These are phyloP conservation scores for Palloptera scutellata DNA, from an alignment of 2,888 invertebrate species.

Conservation along the genomic window DNA sequence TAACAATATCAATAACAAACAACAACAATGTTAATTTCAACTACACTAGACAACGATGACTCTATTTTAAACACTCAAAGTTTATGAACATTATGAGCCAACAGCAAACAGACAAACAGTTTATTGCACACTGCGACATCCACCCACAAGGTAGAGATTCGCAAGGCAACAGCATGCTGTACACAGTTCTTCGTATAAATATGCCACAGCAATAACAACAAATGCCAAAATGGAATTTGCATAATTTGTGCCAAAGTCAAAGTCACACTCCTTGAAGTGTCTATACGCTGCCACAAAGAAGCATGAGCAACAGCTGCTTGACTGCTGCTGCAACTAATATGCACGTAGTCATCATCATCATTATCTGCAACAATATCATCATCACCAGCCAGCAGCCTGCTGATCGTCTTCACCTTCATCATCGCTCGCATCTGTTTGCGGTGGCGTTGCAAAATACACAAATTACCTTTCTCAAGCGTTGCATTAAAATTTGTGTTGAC, in stretches of 20 bases:
- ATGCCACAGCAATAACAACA: slow-evolving; percentile 22
- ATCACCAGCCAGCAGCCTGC: slow-evolving; percentile 19
- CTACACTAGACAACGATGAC: slow-evolving; percentile 41
- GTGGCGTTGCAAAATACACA: slow-evolving; percentile 34
- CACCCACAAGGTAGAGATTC: slow-evolving; percentile 30
- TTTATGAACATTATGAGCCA: no score
- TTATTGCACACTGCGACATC: slow-evolving; percentile 30
- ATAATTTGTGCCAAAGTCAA: slow-evolving; percentile 48
- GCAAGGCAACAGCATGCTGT: slow-evolving; percentile 10
- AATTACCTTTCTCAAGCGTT: slow-evolving; percentile 45
- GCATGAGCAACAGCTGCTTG: not conserved
- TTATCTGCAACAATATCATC: not conserved
- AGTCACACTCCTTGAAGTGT: slow-evolving; percentile 35
- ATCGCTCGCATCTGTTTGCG: slow-evolving; percentile 18
- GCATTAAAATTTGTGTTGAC: slow-evolving; percentile 31
- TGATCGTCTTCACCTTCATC: slow-evolving; percentile 7
- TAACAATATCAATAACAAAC: slow-evolving; percentile 4
- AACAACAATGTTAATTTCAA: slow-evolving; percentile 21
- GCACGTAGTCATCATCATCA: not conserved
- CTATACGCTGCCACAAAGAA: not conserved
- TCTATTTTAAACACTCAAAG: slow-evolving; percentile 39
- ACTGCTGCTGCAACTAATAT: slow-evolving; percentile 12
- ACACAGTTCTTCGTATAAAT: not conserved
- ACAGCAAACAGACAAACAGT: slow-evolving; percentile 29
- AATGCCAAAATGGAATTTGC: slow-evolving; percentile 42